Base-by-base conservation (phyloP, 2,888 invertebrate genomes). In the Chloromyia formosa region DNA sequence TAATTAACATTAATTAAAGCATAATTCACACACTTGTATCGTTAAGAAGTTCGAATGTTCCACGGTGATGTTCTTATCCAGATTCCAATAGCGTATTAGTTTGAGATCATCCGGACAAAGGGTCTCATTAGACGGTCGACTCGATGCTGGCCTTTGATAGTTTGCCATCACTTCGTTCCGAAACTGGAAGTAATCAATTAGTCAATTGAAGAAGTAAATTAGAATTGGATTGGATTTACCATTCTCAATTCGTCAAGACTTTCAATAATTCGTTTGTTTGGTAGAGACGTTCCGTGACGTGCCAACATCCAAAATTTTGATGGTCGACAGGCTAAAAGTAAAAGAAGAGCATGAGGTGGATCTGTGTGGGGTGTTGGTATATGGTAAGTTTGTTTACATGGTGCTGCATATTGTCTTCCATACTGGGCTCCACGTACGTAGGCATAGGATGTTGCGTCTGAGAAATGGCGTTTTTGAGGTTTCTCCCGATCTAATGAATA, bases 371-470 rank as follows among this genome's bases (percentile, higher is more conserved):
- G 49, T 45, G 18, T 18, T 58, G 7, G 22, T 35, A 7, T 22
- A 18, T 3, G 22, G 18, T n/a, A 5, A 22, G 58, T 35, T 35
- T 35, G 5, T n/a, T 74, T 64, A 74, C 74, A 54, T 53, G 62
- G 74, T 27, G 61, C 74, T 1, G 62, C 62, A 64, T 74, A 64
- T 56, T 74, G 74, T n/a, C 62, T 49, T 53, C 62, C 62, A 18
- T 35, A 64, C 18, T 74, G 64, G 1, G 40, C 20, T 4, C 74
- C 74, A 77, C 88, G 90, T 16, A 90, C 89, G 79, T 92, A 90
- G 79, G 91, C 89, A 82, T 94, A 95, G 0, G 93, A 90, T 0
- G 94, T 94, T 85, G 93, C 94, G 4, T 92, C 89, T 10, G 88
- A 91, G 81, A 92, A 92, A 72, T 90, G 87, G 27, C 81, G 81